Percentiles rank a stretch among this genome's conserved stretches.
These are phyloP conservation scores for Drosophila prostipennis DNA, from an alignment of 2,888 invertebrate species.

Conservation along the genomic window DNA sequence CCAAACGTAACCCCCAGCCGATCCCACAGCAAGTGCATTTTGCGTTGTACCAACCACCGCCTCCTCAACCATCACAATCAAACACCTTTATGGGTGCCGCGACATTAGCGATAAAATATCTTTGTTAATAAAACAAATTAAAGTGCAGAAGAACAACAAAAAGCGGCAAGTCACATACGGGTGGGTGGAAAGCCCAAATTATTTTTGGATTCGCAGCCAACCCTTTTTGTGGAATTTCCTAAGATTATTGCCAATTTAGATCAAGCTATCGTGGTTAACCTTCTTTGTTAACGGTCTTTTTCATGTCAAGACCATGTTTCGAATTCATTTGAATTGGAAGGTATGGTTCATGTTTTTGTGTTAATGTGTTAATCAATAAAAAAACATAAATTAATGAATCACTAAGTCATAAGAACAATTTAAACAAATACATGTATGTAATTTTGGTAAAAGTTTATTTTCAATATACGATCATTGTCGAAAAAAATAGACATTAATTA, in stretches of 20 bases:
- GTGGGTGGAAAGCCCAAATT: conserved; percentile 28
- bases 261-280: no score
- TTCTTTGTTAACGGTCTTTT: neutral
- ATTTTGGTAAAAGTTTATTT: conserved; percentile 57
- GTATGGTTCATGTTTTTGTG: no score
- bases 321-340: no score
- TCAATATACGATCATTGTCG: conserved; percentile 45
- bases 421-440: neutral
- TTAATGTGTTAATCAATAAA: no score
- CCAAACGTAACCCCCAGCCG: conserved; percentile 1
- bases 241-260: neutral
- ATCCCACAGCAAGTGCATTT: conserved; percentile 65
- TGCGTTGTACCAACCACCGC: conserved; percentile 42
- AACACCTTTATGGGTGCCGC: conserved; percentile 65
- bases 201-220: conserved; percentile 33
- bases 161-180: conserved; percentile 24
- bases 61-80: conserved; percentile 18
- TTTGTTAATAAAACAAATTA: conserved; percentile 75
- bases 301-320: neutral
- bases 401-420: neutral
- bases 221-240: neutral
- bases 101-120: conserved; percentile 69
- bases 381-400: no score
- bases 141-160: conserved; percentile 27
- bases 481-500: conserved; percentile 37